phyloP scores from a whole-genome alignment of 2,113 vertebrate species.

The Pholis gunnellus region DNA sequence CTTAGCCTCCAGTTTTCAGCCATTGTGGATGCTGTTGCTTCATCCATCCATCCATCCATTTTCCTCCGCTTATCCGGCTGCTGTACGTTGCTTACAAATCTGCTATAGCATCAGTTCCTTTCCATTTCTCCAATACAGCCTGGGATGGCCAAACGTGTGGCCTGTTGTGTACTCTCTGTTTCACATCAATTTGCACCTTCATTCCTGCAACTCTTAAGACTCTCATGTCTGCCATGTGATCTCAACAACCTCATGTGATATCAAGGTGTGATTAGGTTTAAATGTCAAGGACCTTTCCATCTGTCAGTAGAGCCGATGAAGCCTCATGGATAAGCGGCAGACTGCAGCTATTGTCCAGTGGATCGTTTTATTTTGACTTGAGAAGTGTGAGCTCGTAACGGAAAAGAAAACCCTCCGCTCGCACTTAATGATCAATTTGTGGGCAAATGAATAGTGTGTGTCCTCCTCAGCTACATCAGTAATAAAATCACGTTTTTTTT shows the following conservation, averaged over 20 bases:
- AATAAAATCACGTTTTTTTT: constrained; percentile 5
- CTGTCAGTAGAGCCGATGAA: constrained; percentile 13
- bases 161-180: not conserved
- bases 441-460: not conserved
- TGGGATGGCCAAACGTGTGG: too few species aligned
- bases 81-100: too few species aligned
- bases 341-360: not conserved
- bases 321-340: not conserved
- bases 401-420: not conserved
- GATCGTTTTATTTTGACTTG: constrained; percentile 26
- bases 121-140: not conserved
- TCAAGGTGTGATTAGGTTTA: constrained; percentile 14
- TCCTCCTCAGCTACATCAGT: constrained; percentile 9
- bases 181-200: not conserved
- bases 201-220: too few species aligned
- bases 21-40: not conserved
- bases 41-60: too few species aligned
- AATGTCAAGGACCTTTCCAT: constrained; percentile 28
- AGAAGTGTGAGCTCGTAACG: constrained; percentile 21
- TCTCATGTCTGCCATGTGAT: not conserved
- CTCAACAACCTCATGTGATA: not conserved
- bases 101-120: too few species aligned
- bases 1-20: not conserved
- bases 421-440: constrained; percentile 19
- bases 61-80: too few species aligned